phyloP scores from a whole-genome alignment of 2,888 invertebrate genomes.

The Trichopoda pennipes region DNA sequence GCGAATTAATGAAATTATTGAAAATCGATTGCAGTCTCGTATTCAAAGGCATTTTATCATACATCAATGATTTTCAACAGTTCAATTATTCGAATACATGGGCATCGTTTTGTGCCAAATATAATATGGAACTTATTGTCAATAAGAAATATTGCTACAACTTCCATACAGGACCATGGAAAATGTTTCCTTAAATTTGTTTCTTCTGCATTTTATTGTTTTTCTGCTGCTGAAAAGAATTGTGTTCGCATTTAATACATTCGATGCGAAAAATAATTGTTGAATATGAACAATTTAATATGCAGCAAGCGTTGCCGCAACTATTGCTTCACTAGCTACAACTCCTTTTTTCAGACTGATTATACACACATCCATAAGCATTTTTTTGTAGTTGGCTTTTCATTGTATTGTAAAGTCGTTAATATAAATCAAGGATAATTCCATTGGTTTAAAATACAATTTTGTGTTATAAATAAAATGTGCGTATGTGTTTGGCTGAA shows the following conservation, averaged over 20 bases:
- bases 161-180: too few relatives aligned
- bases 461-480: constrained; percentile 31
- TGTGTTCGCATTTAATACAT: constrained; percentile 24
- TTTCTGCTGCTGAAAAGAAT: background rate
- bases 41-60: constrained; percentile 43
- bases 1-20: constrained; percentile 41
- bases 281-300: constrained; percentile 56
- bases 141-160: constrained; percentile 27
- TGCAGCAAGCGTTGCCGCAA: constrained; percentile 62
- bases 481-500: constrained; percentile 35
- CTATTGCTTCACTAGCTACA: constrained; percentile 30
- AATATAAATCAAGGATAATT: constrained; percentile 68
- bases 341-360: background rate
- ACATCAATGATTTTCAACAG: constrained; percentile 52
- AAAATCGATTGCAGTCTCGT: constrained; percentile 50
- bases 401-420: constrained; percentile 55
- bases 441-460: constrained; percentile 64
- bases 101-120: constrained; percentile 31
- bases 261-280: constrained; percentile 41
- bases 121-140: constrained; percentile 54
- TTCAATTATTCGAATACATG: constrained; percentile 53
- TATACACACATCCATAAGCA: constrained; percentile 11
- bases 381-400: constrained; percentile 18
- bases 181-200: background rate
- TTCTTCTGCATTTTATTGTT: constrained; percentile 43